Evolutionary conservation across 2,888 invertebrate genomes (phyloP).

Genomic region (Asteroscopus sphinx): DNA sequence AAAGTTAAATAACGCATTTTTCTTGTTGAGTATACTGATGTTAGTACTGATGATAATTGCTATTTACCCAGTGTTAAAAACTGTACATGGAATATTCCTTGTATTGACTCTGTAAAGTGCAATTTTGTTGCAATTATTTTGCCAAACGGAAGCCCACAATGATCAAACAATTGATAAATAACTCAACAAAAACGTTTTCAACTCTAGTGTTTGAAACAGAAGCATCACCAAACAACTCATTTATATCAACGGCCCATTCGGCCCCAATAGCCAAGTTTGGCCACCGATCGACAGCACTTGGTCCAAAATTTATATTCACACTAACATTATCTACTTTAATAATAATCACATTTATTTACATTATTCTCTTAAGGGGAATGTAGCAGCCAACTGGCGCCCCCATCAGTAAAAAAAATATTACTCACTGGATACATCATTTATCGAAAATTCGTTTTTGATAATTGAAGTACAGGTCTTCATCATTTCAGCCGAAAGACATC

Average conservation of each 20-base stretch:
- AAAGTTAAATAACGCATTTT: too few species aligned
- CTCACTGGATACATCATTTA: too few species aligned
- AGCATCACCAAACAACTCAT: constrained; percentile 19
- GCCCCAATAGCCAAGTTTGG: constrained; percentile 54
- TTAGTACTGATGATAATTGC: too few species aligned
- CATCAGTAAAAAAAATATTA: too few species aligned
- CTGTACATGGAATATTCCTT: too few species aligned
- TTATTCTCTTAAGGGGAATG: constrained; percentile 58
- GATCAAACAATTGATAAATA: constrained; percentile 19
- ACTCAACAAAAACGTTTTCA: constrained; percentile 1
- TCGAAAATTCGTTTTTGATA: too few species aligned
- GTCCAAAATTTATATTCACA: constrained; percentile 79
- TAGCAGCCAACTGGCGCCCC: too few species aligned
- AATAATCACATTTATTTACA: constrained; percentile 66
- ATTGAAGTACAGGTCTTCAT: too few species aligned
- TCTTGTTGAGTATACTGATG: not conserved
- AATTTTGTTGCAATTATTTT: constrained; percentile 5
- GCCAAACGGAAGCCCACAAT: constrained; percentile 27
- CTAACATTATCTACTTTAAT: constrained; percentile 62
- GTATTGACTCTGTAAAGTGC: too few species aligned
- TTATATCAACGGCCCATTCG: constrained; percentile 23
- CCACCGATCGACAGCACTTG: constrained; percentile 84
- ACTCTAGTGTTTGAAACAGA: constrained; percentile 12
- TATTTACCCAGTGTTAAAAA: too few species aligned
- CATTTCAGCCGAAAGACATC: too few species aligned